Evolutionary conservation across 2,888 invertebrate genomes (phyloP), one percentile per base, ranked within the genome.

Genomic region (Chloroclysta siterata): DNA sequence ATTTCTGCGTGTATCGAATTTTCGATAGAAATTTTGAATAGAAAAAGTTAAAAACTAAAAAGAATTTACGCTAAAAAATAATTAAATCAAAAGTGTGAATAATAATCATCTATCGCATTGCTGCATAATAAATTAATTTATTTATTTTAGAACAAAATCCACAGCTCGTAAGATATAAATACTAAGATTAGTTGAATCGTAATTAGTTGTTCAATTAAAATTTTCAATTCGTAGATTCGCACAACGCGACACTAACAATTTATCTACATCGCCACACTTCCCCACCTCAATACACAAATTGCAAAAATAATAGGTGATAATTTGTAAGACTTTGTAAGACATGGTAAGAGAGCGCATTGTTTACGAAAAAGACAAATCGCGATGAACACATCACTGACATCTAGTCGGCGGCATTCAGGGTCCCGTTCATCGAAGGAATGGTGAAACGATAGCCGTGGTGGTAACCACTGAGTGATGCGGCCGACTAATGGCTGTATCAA

Each of bases 381-480:
- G 47, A 15, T 57, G 63, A 69, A 63, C 60, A 68, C 58, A 66
- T 67, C 60, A 65, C 60, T 66, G 60, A 58, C 53, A 66, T 57
- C 29, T 53, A 60, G 54, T 44, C 39, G 42, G 52, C 53, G 44
- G 55, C 53, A 44, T 56, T 50, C 55, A 51, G 17, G 50, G 47
- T 50, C 53, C 14, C 13, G 48, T 39, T 47, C 47, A 41, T 52
- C 53, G 55, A 53, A 46, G 53, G 56, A 53, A 44, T 58, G 57
- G 41, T 58, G 46, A 53, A 60, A 44, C 64, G 47, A 53, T 56
- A 28, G 50, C 58, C 50, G 48, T 47, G 54, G 46, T 48, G 46
- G 5, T 61, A n/a, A 60, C 61, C 64, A 66, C 66, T 68, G 63
- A 65, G 69, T 72, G 68, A 65, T 63, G 69, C 67, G 66, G 64